Conservation (phyloP, 2,797 vertebrate genomes). For the Lophotriccus pileatus region DNA sequence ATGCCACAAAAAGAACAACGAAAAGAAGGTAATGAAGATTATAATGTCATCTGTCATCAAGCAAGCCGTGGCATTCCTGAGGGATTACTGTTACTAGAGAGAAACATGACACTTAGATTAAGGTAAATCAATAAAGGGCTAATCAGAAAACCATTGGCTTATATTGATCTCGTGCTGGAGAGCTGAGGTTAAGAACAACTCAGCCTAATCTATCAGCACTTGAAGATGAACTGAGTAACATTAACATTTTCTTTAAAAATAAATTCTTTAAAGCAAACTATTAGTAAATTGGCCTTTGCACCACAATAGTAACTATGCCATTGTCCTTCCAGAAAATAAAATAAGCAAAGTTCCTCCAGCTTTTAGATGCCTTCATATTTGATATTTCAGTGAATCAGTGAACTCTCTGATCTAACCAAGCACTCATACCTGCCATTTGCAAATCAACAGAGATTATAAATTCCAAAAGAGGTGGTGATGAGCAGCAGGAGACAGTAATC, state of each 20-base stretch:
- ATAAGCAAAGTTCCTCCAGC: background rate
- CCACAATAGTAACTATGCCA: background rate
- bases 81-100: background rate
- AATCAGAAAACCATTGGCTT: constrained; percentile 10
- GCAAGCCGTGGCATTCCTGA: background rate
- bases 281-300: background rate
- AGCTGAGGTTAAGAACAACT: background rate
- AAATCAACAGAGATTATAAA: background rate
- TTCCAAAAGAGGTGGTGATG: background rate
- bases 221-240: background rate
- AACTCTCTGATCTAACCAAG: background rate
- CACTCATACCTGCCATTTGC: background rate
- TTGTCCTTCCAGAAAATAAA: background rate
- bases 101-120: background rate
- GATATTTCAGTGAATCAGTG: background rate
- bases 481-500: constrained; percentile 9
- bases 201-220: background rate
- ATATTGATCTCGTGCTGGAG: background rate
- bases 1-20: background rate
- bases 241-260: background rate
- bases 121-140: background rate
- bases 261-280: background rate
- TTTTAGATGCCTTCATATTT: background rate
- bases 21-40: background rate
- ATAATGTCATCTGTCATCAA: background rate